Base-by-base conservation (phyloP, 2,113 vertebrate species). In the Mus spicilegus region DNA sequence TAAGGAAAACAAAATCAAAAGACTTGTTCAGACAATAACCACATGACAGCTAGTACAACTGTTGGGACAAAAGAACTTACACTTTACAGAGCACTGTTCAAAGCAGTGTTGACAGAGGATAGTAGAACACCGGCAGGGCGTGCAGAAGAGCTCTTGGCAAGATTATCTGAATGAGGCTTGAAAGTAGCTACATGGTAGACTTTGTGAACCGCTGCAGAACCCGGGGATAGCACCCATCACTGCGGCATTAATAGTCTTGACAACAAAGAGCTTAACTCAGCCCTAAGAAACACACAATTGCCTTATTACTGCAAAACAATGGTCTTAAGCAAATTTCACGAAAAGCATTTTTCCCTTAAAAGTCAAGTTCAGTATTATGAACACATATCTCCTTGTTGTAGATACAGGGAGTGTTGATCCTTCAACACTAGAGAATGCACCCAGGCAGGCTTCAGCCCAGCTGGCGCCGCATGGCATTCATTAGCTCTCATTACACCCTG, bases 311-410 rank as follows among this genome's bases (percentile, higher is more conserved):
- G 95, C 84, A 96, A 98, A 95, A 87, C 95, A 77, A 77, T 54
- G 95, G 93, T 95, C 88, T 97, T 77, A 89, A 96, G 98, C 98
- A 97, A 97, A 94, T 97, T 96, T 98, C 65, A 96, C 91, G 90
- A 97, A 98, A 98, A 92, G 95, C 75, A 76, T 91, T 36, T 96
- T 91, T 56, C 39, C 76, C 85, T 89, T 87, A 80, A 91, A 77
- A 67, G 61, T 93, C 13, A 46, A 92, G 94, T 78, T 56, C 33
- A 72, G 20, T 39, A 33, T 56, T 42, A 81, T 22, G 89, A 69
- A 95, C 73, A 92, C 5, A 26, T 22, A 7, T 30, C 22, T 61
- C 86, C 28, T 94, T n/a, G 1, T 36, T 73, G 67, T 28, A 46
- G 82, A 56, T 33, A 63, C 42, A 89, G 69, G 81, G 58, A 67